A percentile compares a stretch with the other conserved stretches of the same genome.
phyloP scores from a whole-genome alignment of 2,113 vertebrate species.

The Xiphorhynchus elegans region DNA sequence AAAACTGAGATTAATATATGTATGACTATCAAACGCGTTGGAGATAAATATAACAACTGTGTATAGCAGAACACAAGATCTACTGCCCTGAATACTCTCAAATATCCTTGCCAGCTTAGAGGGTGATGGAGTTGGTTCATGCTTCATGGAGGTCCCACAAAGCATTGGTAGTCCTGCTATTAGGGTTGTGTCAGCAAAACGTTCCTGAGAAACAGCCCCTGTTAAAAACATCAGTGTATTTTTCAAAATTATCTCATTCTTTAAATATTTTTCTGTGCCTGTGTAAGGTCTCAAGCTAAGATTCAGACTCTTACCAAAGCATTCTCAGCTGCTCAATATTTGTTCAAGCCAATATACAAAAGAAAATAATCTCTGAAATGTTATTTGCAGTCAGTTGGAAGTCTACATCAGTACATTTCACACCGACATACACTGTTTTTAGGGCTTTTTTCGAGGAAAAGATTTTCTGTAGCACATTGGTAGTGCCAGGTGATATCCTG shows the following conservation, averaged over 20 bases:
- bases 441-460: background rate
- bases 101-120: background rate
- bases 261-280: background rate
- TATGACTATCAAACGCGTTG: background rate
- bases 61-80: background rate
- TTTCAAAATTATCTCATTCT: constrained; percentile 12
- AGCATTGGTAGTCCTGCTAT: background rate
- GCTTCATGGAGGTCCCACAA: background rate
- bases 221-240: background rate
- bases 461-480: background rate
- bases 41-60: background rate
- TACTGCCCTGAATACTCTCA: background rate
- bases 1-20: background rate
- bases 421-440: background rate
- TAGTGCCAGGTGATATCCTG: background rate
- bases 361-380: constrained; percentile 2
- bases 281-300: background rate
- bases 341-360: background rate
- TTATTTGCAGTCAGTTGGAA: background rate
- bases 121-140: background rate
- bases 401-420: background rate
- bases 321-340: background rate
- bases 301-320: background rate
- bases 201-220: background rate
- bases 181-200: background rate